Conservation (phyloP, 2,797 vertebrate species). For the Chanos chanos region DNA sequence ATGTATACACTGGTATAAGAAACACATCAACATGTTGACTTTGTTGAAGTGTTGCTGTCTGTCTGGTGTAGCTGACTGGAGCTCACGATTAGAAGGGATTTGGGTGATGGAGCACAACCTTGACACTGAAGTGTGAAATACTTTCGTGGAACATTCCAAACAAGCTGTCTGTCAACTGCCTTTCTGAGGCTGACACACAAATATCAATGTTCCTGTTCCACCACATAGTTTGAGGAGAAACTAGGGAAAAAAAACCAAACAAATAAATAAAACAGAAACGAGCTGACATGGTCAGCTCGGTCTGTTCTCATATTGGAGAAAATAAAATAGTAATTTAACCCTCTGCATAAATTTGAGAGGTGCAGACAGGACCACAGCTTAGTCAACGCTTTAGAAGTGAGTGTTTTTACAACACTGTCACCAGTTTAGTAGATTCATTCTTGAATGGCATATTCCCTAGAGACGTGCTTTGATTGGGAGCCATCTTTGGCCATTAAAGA, state of each 20-base stretch:
- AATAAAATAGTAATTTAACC: too few relatives aligned
- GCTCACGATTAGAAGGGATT: slow-evolving; percentile 71
- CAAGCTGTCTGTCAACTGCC: slow-evolving; percentile 66
- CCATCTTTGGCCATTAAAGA: slow-evolving; percentile 33
- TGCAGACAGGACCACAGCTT: not conserved
- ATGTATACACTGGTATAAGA: slow-evolving; percentile 57
- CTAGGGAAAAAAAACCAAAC: slow-evolving; percentile 25
- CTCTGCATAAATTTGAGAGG: slow-evolving; percentile 12
- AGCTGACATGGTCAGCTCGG: not conserved
- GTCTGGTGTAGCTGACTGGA: slow-evolving; percentile 71
- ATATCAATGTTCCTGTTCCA: slow-evolving; percentile 53
- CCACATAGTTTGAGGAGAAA: slow-evolving; percentile 39
- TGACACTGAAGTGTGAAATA: slow-evolving; percentile 70
- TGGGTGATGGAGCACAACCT: slow-evolving; percentile 69
- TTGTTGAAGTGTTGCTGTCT: slow-evolving; percentile 56
- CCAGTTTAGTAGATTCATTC: slow-evolving; percentile 22
- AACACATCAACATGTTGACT: slow-evolving; percentile 70
- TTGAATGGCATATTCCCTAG: slow-evolving; percentile 44
- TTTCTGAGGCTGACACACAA: slow-evolving; percentile 61
- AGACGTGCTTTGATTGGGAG: slow-evolving; percentile 58
- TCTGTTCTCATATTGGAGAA: too few relatives aligned
- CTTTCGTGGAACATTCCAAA: slow-evolving; percentile 70
- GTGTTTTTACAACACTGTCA: slow-evolving; percentile 17
- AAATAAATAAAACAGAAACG: not conserved
- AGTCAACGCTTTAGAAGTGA: not conserved